A percentile compares a stretch with the other conserved stretches of the same genome.
Evolutionary conservation across 1,140 invertebrate species (phyloP).

Genomic region (Tetramorium alpestre): DNA sequence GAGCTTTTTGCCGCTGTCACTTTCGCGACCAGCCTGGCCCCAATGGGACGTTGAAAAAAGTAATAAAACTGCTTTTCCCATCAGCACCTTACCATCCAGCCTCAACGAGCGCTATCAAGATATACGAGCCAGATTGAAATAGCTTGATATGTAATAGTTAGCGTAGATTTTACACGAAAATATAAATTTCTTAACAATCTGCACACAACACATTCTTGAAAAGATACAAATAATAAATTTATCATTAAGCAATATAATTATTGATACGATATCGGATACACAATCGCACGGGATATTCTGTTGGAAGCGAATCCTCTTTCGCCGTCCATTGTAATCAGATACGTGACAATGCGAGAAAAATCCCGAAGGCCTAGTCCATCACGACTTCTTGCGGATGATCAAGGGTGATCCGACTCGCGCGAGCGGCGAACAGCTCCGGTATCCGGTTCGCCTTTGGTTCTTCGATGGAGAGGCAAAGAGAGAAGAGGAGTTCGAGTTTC

Average conservation of each 20-base stretch:
- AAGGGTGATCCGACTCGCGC: constrained; percentile 55
- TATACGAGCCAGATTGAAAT: constrained; percentile 6
- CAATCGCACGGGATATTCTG: constrained; percentile 17
- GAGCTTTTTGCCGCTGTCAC: constrained; percentile 64
- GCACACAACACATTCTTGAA: neutral
- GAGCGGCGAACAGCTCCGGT: constrained; percentile 46
- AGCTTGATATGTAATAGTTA: neutral
- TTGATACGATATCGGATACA: neutral
- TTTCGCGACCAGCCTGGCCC: constrained; percentile 43
- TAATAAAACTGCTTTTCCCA: constrained; percentile 21
- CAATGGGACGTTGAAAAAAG: constrained; percentile 17
- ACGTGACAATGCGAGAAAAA: constrained; percentile 57
- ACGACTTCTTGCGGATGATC: constrained; percentile 53
- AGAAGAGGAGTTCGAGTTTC: constrained; percentile 75
- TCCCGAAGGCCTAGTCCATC: constrained; percentile 42
- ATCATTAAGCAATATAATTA: neutral
- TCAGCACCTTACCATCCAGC: constrained; percentile 34
- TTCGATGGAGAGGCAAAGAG: constrained; percentile 10
- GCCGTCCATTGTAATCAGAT: constrained; percentile 51
- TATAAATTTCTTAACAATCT: neutral
- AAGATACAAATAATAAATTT: neutral
- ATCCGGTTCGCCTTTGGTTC: constrained; percentile 73
- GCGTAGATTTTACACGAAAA: neutral
- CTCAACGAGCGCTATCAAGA: constrained; percentile 26
- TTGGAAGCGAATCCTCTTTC: constrained; percentile 24